Evolutionary conservation across 1,140 invertebrate species (phyloP), one percentile per base, ranked within the genome.

Genomic region (Drosophila triauraria): DNA sequence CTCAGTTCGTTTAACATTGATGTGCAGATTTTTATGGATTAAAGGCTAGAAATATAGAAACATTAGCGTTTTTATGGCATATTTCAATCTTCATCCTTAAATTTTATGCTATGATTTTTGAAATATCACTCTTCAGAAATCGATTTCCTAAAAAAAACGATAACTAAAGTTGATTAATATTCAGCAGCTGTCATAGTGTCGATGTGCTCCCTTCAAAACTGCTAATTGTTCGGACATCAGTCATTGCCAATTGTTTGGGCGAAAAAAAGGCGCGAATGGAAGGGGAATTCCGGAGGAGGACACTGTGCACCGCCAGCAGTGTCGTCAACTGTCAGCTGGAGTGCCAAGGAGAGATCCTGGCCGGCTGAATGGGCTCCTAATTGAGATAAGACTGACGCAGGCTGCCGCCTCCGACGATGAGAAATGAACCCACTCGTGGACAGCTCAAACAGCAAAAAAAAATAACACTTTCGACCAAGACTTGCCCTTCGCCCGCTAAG

Each of bases 301-400:
- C 69, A 72, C 40, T 61, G 54, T 65, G 40, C 40, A 30, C 3
- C 15, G 25, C 12, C 35, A 50, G 42, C 38, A 64, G 48, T 47
- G 60, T 75, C 71, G 69, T 64, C 75, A 79, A 62, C 62, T 82
- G 75, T 68, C 79, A 74, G 75, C 35, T n/a, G 38, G 68, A 70
- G 79, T 69, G 62, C 56, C 53, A 40, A 56, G 53, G 35, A 40
- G 20, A 56, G 53, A 40, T 85, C 56, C 54, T 54, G 72, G 32
- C 65, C 50, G 57, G 54, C 71, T 78, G 77, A 80, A 88, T 88
- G 84, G 82, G 72, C 80, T 72, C 69, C 80, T 84, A 88, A 88
- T 88, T 88, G 80, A 81, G 84, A 88, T 87, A 88, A 88, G 84
- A 80, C 50, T 63, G 58, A 59, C 68, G 62, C 79, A 82, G 74